Conservation (phyloP, 2,113 vertebrate species). For the Chamaetylas fuelleborni region DNA sequence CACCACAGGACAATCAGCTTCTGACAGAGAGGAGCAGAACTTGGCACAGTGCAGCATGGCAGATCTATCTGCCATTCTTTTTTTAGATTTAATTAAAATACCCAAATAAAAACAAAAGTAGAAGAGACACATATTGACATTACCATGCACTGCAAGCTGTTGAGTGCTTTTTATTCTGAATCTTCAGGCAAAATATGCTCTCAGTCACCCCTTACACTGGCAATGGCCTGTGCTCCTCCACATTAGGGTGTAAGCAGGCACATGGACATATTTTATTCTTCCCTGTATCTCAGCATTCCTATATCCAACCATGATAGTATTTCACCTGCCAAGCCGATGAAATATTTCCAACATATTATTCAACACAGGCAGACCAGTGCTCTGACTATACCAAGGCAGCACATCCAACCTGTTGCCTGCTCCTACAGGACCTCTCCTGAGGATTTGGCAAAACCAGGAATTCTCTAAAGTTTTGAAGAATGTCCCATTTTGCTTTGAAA, state of each 20-base stretch:
- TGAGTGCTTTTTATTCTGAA: background rate
- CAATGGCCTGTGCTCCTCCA: background rate
- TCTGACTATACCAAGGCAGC: background rate
- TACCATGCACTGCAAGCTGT: background rate
- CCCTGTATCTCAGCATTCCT: background rate
- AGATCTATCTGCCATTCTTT: background rate
- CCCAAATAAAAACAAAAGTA: background rate
- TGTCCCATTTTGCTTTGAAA: background rate
- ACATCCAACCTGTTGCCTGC: rapidly evolving
- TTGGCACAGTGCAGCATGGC: background rate
- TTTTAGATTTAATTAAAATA: background rate
- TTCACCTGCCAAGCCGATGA: background rate
- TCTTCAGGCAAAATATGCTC: background rate
- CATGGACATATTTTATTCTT: background rate
- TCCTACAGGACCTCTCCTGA: background rate
- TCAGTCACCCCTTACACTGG: background rate
- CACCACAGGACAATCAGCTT: background rate
- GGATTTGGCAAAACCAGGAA: background rate
- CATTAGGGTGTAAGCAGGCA: rapidly evolving
- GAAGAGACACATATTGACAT: background rate
- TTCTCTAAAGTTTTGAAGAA: background rate
- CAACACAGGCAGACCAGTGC: background rate
- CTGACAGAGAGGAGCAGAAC: background rate
- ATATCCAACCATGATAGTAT: background rate
- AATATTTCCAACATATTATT: background rate